Percentiles rank a stretch among this genome's conserved stretches.
phyloP scores from a whole-genome alignment of 2,888 invertebrate genomes.

The Phaedon cochleariae region DNA sequence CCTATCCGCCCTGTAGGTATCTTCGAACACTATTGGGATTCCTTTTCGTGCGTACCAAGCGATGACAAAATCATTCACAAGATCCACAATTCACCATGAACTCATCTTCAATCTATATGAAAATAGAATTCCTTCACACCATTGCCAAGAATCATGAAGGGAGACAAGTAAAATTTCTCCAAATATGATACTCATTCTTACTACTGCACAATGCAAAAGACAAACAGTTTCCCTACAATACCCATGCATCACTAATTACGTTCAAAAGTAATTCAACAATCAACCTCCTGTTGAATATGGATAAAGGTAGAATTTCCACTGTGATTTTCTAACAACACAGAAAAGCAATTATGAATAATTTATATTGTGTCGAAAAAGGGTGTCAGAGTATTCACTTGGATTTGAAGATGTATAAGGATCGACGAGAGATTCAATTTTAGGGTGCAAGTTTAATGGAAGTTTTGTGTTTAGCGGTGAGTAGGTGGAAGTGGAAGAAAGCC shows the following conservation, averaged over 20 bases:
- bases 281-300: neutral
- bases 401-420: conserved; percentile 16
- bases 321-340: conserved; percentile 19
- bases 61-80: no score
- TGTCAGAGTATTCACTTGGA: neutral
- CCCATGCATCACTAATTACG: neutral
- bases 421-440: neutral
- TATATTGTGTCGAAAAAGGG: conserved; percentile 27
- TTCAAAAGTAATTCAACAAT: conserved; percentile 8
- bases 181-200: no score
- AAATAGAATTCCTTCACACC: no score
- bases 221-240: no score
- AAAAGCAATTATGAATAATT: conserved; percentile 31
- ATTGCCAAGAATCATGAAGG: no score
- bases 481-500: neutral
- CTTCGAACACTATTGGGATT: no score
- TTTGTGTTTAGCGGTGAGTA: neutral
- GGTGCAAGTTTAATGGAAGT: conserved; percentile 4
- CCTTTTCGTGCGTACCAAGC: no score
- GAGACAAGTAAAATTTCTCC: no score
- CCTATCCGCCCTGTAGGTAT: no score
- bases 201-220: no score
- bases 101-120: no score
- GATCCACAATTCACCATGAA: no score
- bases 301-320: conserved; percentile 9